Evolutionary conservation across 1,140 invertebrate genomes (phyloP), one percentile per base, ranked within the genome.

Genomic region (Formica selysi): DNA sequence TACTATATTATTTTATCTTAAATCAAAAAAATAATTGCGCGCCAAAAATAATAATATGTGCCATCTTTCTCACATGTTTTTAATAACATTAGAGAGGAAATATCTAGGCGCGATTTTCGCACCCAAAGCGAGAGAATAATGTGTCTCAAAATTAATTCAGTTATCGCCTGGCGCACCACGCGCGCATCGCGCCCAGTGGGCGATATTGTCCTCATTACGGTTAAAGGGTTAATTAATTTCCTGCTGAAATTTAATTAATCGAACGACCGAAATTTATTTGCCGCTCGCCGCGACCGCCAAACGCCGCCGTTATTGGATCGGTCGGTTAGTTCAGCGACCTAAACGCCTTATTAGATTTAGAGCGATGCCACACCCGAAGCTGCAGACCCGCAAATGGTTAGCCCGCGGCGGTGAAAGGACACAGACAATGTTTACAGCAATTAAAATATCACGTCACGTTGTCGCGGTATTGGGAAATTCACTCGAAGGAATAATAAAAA

Each of bases 171-270:
- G 13, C 62, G 57, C 54, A 67, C 61, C 62, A 38, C 32, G 36
- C 62, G 71, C 61, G 51, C 36, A 59, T 6, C 51, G n/a, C 61
- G 64, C 81, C 11, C 38, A 41, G n/a, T 11, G 32, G 51, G 16
- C 51, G 41, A 10, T 79, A 74, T 64, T 83, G 64, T 29, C n/a
- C 76, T 90, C 65, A 73, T 87, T 85, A 90, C 61, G 71, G 70
- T 59, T 38, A 87, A 80, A 85, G 71, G 76, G 48, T 87, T 87
- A 88, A 90, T 90, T 87, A 90, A 90, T 90, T 83, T 74, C 78
- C 81, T 61, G 78, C 51, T 71, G 86, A 90, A 85, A 89, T 90
- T 85, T 80, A 87, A 90, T 90, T 76, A 81, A 90, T 90, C 36
- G 65, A 76, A 85, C 86, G 70, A 62, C 54, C 68, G 44, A 90